phyloP scores from a whole-genome alignment of 2,888 invertebrate species.

The Stenurella melanura region DNA sequence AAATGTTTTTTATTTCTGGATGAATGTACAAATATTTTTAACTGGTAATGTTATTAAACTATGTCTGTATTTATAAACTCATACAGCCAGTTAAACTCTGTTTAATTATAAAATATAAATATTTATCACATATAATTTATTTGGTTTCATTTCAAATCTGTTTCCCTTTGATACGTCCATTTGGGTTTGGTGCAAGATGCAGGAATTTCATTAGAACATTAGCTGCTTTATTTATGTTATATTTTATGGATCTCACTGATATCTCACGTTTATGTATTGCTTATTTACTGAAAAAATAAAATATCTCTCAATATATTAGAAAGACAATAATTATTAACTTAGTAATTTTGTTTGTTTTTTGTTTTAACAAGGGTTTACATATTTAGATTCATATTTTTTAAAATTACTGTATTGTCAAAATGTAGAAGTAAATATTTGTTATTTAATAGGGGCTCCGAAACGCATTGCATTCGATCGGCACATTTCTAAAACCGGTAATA shows the following conservation, averaged over 20 bases:
- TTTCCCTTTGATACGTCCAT: conserved; percentile 35
- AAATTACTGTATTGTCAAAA: no score
- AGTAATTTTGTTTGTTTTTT: no score
- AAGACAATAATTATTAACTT: not conserved
- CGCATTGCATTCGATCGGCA: no score
- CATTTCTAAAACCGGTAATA: no score
- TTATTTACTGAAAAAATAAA: not conserved
- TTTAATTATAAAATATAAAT: conserved; percentile 74
- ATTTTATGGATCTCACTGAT: conserved; percentile 19
- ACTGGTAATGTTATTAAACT: conserved; percentile 70
- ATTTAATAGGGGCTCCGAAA: no score
- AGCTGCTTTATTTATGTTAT: conserved; percentile 28
- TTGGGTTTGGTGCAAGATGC: not conserved
- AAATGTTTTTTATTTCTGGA: conserved; percentile 71
- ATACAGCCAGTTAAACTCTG: conserved; percentile 72
- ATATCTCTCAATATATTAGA: not conserved
- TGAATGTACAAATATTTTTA: conserved; percentile 73
- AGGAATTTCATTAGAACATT: conserved; percentile 21
- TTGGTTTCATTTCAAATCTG: conserved; percentile 41
- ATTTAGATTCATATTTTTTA: no score
- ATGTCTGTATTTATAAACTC: conserved; percentile 73
- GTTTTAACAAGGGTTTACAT: no score
- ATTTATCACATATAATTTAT: conserved; percentile 71
- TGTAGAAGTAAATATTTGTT: no score
- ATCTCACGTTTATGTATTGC: conserved; percentile 8